Conservation (phyloP, 2,888 invertebrate genomes). For the Dryobotodes eremita region DNA sequence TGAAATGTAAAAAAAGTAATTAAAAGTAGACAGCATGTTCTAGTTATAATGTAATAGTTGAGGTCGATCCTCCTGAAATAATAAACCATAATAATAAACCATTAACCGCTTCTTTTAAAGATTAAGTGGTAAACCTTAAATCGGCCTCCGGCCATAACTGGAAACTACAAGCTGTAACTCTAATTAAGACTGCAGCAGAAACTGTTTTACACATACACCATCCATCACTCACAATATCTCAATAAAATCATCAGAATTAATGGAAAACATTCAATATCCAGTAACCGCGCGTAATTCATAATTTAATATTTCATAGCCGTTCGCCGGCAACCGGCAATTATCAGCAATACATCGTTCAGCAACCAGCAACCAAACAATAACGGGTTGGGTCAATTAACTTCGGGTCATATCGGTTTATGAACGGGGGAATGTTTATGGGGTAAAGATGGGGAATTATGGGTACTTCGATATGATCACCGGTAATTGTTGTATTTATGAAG, state of each 20-base stretch:
- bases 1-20: too few species aligned
- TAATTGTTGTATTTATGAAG: slow-evolving; percentile 21
- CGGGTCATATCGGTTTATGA: slow-evolving; percentile 59
- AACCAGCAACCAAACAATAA: slow-evolving; percentile 58
- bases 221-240: slow-evolving; percentile 51
- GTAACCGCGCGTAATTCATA: slow-evolving; percentile 56
- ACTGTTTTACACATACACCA: slow-evolving; percentile 1
- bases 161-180: slow-evolving; percentile 17
- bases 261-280: slow-evolving; percentile 62
- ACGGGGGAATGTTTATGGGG: slow-evolving; percentile 47
- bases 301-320: slow-evolving; percentile 66
- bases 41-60: too few species aligned
- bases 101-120: too few species aligned
- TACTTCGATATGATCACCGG: slow-evolving; percentile 10
- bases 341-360: slow-evolving; percentile 73
- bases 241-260: slow-evolving; percentile 55
- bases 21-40: too few species aligned
- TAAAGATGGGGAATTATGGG: slow-evolving; percentile 45
- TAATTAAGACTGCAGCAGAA: slow-evolving; percentile 6
- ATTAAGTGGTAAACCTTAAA: too few species aligned
- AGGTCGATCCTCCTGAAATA: too few species aligned
- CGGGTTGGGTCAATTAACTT: slow-evolving; percentile 72
- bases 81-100: too few species aligned
- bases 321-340: slow-evolving; percentile 70
- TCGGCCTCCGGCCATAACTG: not conserved